A percentile compares a stretch with the other conserved stretches of the same genome.
Conservation (phyloP, 2,113 vertebrate species). For the Spheniscus mendiculus region DNA sequence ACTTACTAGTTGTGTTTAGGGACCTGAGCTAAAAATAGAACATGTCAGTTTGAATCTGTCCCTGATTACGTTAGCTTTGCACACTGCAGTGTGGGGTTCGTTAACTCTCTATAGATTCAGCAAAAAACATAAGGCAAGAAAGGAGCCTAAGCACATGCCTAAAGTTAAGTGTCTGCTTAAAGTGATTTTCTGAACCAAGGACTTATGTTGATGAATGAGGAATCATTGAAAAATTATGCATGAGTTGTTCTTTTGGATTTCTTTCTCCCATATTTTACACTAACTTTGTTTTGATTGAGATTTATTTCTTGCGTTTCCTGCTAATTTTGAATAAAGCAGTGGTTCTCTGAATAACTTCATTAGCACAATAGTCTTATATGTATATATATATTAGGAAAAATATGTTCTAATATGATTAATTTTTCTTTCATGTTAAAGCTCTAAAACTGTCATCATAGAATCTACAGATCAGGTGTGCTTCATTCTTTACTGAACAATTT, state of each 20-base stretch:
- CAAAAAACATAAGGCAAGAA: not conserved
- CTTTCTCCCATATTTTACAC: not conserved
- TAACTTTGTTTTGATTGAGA: not conserved
- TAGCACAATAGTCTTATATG: not conserved
- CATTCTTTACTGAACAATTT: slow-evolving; percentile 62
- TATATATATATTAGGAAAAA: not conserved
- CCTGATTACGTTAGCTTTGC: not conserved
- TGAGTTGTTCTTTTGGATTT: not conserved
- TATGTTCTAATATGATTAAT: slow-evolving; percentile 33
- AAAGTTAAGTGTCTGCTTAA: not conserved
- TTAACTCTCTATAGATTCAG: not conserved
- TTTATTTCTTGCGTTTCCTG: not conserved
- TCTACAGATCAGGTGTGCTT: slow-evolving; percentile 54
- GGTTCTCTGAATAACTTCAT: slow-evolving; percentile 20
- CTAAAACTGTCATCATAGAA: slow-evolving; percentile 13
- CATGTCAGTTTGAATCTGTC: not conserved
- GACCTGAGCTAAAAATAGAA: not conserved
- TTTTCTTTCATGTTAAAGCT: slow-evolving; percentile 49
- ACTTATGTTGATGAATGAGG: not conserved
- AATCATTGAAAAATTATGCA: not conserved
- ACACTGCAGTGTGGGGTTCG: accelerated
- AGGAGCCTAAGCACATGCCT: not conserved
- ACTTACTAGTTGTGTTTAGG: not conserved
- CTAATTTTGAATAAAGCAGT: not conserved
- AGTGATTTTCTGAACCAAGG: not conserved